Base-by-base conservation (phyloP, 2,888 invertebrate species). In the Cepaea hortensis region DNA sequence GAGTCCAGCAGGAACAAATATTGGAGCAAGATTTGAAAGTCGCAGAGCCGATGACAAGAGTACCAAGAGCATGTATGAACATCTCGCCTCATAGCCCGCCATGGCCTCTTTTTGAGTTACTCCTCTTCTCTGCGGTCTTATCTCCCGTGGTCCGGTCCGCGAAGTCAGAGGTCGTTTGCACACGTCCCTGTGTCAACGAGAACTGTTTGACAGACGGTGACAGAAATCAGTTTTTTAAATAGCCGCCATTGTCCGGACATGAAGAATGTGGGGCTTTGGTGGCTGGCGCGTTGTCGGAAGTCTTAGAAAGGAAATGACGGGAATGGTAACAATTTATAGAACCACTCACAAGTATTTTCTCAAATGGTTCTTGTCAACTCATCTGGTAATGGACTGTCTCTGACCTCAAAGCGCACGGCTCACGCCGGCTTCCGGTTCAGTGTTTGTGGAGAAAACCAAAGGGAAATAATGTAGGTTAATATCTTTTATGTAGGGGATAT, bases 211-310 rank as follows among this genome's bases (percentile, higher is more conserved):
- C n/a, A 20, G 76, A 68, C 55, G 85, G 70, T 61, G 80, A n/a
- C 85, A 61, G 80, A 80, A 80, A 80, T 85, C 85, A 85, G 62
- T 61, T 79, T 68, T 77, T 85, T 85, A 80, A 85, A 85, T 77
- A 50, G 72, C 73, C 80, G 61, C 35, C 80, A 85, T 85, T 85
- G 85, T 85, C 80, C 61, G 46, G 23, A 15, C 61, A 68, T 5
- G 55, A 61, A 70, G 61, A 46, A 18, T 61, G 50, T 68, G 50
- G 79, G 55, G 85, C 65, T 77, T 79, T 85, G 70, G 70, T 79
- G 72, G 85, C 80, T 73, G 61, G 72, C 23, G 23, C 50, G 85
- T 80, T 85, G 80, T 48, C 48, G n/a, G 46, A 46, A 35, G 62
- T 68, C 72, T 85, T 85, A 80, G 72, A 72, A 7, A 18, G 84